Evolutionary conservation across 2,888 invertebrate species (phyloP).

Genomic region (Lydus trimaculatus): DNA sequence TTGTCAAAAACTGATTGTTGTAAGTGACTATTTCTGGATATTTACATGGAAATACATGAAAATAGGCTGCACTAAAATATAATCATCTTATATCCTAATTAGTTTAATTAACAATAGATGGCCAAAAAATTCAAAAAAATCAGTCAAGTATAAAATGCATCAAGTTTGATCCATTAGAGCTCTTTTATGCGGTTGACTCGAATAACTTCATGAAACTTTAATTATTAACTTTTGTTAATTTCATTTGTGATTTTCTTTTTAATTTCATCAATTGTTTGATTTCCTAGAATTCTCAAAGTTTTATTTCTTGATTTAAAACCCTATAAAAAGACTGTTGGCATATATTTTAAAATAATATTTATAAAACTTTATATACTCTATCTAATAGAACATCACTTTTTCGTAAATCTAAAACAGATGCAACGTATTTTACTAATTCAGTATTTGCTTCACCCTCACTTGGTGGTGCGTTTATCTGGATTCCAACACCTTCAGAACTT

Average conservation of each 20-base stretch:
- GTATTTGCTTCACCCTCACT: constrained; percentile 82
- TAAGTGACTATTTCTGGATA: too few species aligned
- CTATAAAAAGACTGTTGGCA: constrained; percentile 44
- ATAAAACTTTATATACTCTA: constrained; percentile 37
- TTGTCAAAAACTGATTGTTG: too few species aligned
- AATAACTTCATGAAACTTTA: too few species aligned
- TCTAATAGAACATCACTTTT: constrained; percentile 76
- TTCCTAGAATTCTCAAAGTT: constrained; percentile 62
- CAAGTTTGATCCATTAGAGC: too few species aligned
- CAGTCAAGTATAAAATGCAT: too few species aligned
- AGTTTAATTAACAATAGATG: too few species aligned
- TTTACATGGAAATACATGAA: too few species aligned
- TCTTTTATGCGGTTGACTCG: too few species aligned
- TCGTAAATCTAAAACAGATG: constrained; percentile 71
- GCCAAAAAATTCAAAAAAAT: too few species aligned
- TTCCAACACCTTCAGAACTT: constrained; percentile 70
- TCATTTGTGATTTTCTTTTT: constrained; percentile 59
- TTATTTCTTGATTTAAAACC: constrained; percentile 69
- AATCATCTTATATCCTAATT: too few species aligned
- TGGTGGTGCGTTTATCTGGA: constrained; percentile 82
- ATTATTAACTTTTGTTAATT: constrained; percentile 32
- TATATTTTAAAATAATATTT: not conserved
- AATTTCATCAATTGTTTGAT: constrained; percentile 60
- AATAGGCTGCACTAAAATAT: too few species aligned
- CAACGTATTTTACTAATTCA: constrained; percentile 75